A percentile compares a stretch with the other conserved stretches of the same genome.
These are phyloP conservation scores for Periophthalmus magnuspinnatus DNA, from an alignment of 2,797 vertebrate genomes.

Conservation along the genomic window DNA sequence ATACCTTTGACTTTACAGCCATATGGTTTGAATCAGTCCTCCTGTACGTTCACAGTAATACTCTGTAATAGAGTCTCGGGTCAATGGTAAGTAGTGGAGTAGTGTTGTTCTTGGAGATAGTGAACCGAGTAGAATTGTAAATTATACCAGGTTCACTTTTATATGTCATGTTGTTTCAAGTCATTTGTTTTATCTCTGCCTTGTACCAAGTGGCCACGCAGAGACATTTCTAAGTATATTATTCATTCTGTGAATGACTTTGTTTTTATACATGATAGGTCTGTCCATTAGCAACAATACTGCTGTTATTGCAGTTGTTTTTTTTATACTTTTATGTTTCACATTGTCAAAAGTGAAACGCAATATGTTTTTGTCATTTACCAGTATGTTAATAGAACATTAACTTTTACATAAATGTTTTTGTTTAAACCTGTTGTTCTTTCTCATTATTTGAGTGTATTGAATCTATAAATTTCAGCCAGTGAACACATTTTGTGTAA, in stretches of 20 bases:
- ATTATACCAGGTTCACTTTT: slow-evolving; percentile 11
- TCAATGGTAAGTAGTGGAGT: slow-evolving; percentile 60
- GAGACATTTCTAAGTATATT: slow-evolving; percentile 44
- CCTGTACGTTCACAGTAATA: slow-evolving; percentile 50
- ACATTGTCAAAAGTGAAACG: not conserved
- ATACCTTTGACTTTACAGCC: slow-evolving; percentile 45
- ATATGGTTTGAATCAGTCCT: slow-evolving; percentile 71
- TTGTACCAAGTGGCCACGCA: slow-evolving; percentile 21
- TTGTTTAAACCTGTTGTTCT: slow-evolving; percentile 15
- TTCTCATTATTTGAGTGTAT: not conserved
- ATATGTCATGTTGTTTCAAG: not conserved
- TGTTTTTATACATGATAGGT: slow-evolving; percentile 26
- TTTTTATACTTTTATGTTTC: slow-evolving; percentile 12
- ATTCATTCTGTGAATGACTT: slow-evolving; percentile 84
- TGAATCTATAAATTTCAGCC: no score
- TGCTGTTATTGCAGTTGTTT: slow-evolving; percentile 2
- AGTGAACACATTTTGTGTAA: not conserved
- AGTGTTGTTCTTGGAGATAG: slow-evolving; percentile 38
- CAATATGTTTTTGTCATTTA: not conserved
- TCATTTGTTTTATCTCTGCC: slow-evolving; percentile 1
- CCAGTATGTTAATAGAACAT: slow-evolving; percentile 17
- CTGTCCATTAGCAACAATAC: slow-evolving; percentile 24
- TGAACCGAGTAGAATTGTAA: slow-evolving; percentile 21
- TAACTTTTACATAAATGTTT: slow-evolving; percentile 27
- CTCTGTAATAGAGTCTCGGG: slow-evolving; percentile 46